A percentile compares a stretch with the other conserved stretches of the same genome.
Evolutionary conservation across 2,797 vertebrate species (phyloP).

Genomic region (Rhinophrynus dorsalis): DNA sequence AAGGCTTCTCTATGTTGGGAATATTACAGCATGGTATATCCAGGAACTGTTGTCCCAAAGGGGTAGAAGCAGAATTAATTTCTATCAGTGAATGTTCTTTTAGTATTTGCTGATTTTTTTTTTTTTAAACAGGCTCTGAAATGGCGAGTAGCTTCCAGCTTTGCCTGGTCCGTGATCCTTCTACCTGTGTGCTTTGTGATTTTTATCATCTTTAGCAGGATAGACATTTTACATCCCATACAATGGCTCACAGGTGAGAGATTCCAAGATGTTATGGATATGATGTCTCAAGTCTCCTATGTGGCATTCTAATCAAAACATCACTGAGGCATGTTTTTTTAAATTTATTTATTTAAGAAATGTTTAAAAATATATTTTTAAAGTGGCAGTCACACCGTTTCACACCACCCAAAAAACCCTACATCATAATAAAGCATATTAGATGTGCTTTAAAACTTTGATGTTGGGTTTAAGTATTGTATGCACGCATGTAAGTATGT

Average conservation of each 20-base stretch:
- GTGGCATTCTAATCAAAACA: background rate
- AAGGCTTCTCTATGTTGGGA: too few species aligned
- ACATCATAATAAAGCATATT: too few species aligned
- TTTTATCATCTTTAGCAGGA: constrained; percentile 78
- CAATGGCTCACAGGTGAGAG: constrained; percentile 81
- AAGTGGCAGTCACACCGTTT: too few species aligned
- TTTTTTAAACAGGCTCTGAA: constrained; percentile 82
- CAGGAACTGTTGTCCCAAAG: too few species aligned
- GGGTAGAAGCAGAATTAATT: too few species aligned
- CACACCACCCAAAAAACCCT: too few species aligned
- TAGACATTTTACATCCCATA: constrained; percentile 82
- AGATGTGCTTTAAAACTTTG: too few species aligned
- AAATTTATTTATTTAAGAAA: background rate
- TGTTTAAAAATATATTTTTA: too few species aligned
- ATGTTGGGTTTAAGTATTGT: too few species aligned
- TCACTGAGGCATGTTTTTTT: background rate
- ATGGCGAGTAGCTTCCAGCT: constrained; percentile 84
- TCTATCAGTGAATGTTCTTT: too few species aligned
- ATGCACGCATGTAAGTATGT: too few species aligned
- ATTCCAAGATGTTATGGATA: background rate
- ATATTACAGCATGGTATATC: too few species aligned
- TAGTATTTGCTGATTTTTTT: background rate
- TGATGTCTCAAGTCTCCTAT: background rate
- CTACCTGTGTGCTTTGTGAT: constrained; percentile 76
- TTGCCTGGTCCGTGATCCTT: constrained; percentile 85